Evolutionary conservation across 2,888 invertebrate genomes (phyloP).

Genomic region (Pilophorus perplexus): DNA sequence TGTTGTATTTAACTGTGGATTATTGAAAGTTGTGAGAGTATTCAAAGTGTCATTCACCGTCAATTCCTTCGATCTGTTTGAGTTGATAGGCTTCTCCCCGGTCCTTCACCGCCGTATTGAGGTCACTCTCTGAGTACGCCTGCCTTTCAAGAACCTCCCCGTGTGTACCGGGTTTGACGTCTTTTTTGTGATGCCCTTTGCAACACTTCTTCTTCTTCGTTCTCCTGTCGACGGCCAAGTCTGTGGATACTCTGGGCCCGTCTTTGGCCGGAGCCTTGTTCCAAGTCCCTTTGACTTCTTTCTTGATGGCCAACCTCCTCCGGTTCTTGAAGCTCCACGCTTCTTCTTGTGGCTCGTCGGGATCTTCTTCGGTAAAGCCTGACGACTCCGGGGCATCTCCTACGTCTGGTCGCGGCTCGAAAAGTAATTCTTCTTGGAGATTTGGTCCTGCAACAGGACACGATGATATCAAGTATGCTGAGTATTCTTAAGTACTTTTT

Average conservation of each 20-base stretch:
- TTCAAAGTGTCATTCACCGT: no score
- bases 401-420: background rate
- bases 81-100: no score
- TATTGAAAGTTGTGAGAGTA: no score
- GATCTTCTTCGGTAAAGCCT: background rate
- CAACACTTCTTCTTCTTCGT: slow-evolving; percentile 1
- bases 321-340: background rate
- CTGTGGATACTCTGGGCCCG: background rate
- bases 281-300: background rate
- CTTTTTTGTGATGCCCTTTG: background rate
- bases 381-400: background rate
- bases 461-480: no score
- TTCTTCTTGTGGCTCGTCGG: background rate
- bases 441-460: background rate
- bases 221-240: background rate
- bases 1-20: no score
- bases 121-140: background rate
- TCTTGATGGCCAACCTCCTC: slow-evolving; percentile 2
- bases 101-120: slow-evolving; percentile 1
- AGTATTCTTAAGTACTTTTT: no score
- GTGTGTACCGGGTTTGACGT: background rate
- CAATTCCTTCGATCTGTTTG: no score
- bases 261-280: background rate
- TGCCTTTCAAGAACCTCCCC: background rate
- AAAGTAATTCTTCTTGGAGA: background rate